Evolutionary conservation across 2,797 vertebrate genomes (phyloP).

Genomic region (Malacoraja senta): DNA sequence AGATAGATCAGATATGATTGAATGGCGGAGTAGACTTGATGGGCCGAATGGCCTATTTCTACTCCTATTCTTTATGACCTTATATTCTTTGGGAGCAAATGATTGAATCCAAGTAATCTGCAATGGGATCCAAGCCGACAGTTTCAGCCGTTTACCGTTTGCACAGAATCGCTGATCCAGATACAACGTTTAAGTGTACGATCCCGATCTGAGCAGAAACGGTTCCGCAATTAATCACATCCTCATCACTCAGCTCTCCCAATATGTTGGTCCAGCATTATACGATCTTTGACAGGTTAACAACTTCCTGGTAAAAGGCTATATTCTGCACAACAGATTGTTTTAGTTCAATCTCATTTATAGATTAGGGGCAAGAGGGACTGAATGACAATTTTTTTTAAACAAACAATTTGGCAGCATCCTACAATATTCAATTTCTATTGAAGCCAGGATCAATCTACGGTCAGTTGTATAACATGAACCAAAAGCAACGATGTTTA

Average conservation of each 20-base stretch:
- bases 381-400: not conserved
- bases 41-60: no score
- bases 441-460: not conserved
- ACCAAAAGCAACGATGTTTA: not conserved
- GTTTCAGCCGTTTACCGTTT: not conserved
- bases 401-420: not conserved
- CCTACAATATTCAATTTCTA: not conserved
- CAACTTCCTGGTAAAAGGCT: not conserved
- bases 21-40: no score
- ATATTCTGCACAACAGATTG: not conserved
- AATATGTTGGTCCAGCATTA: not conserved
- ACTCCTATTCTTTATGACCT: no score
- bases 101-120: not conserved
- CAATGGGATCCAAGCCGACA: not conserved
- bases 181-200: not conserved
- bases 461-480: not conserved
- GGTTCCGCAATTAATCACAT: conserved; percentile 5
- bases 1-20: no score
- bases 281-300: not conserved
- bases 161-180: not conserved
- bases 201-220: not conserved
- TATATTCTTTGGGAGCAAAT: not conserved
- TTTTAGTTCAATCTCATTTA: not conserved
- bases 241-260: not conserved
- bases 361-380: not conserved